phyloP scores from a whole-genome alignment of 1,140 invertebrate genomes.

The Leptestheria dahalacensis region DNA sequence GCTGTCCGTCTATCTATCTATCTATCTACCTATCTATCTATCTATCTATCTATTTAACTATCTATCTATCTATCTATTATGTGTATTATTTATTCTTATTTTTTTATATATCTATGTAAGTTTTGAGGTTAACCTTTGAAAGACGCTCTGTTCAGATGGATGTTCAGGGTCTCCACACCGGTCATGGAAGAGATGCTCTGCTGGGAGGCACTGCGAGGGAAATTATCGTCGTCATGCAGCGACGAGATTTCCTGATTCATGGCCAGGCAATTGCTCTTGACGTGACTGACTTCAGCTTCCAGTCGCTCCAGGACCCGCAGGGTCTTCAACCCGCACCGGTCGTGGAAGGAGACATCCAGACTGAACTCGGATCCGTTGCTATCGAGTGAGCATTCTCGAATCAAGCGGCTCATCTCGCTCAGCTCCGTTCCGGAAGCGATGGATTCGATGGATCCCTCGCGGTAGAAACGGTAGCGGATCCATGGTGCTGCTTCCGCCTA shows the following conservation, averaged over 20 bases:
- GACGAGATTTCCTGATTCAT: slow-evolving; percentile 25
- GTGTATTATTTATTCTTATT: no score
- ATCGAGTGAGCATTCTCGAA: slow-evolving; percentile 22
- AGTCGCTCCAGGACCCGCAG: slow-evolving; percentile 21
- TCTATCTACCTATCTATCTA: no score
- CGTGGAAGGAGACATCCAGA: slow-evolving; percentile 20
- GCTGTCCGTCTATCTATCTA: no score
- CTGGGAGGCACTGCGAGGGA: background rate
- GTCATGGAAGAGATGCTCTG: slow-evolving; percentile 2
- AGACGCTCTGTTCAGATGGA: background rate
- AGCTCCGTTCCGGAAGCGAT: background rate
- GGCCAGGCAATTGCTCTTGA: slow-evolving; percentile 23
- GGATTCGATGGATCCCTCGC: slow-evolving; percentile 10
- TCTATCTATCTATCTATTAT: no score
- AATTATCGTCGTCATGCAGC: slow-evolving; percentile 21
- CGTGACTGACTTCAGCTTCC: slow-evolving; percentile 23
- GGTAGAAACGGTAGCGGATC: background rate
- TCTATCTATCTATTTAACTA: no score
- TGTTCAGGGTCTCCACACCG: background rate
- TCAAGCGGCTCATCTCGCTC: slow-evolving; percentile 5
- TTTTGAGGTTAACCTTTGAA: slow-evolving; percentile 11
- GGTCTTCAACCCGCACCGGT: slow-evolving; percentile 16
- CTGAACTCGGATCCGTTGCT: slow-evolving; percentile 24
- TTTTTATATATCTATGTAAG: no score
- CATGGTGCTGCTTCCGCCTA: slow-evolving; percentile 4